Evolutionary conservation across 2,888 invertebrate species (phyloP), one percentile per base, ranked within the genome.

Genomic region (Zhengitettix transpicula): DNA sequence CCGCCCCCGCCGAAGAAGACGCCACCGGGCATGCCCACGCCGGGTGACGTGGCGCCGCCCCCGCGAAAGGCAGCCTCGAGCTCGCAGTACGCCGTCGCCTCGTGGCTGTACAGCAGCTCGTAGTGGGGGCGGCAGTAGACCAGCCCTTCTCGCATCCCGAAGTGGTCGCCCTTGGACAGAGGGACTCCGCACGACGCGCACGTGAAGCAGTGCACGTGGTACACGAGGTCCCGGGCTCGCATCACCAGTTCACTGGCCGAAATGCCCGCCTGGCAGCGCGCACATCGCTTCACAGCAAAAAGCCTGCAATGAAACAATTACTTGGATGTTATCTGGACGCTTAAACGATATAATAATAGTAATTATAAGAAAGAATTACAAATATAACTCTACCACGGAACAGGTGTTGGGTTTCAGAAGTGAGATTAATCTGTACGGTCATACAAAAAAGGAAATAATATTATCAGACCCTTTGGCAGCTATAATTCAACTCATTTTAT

Each of bases 231-330:
- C 53, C 87, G 76, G 0, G 92, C 93, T 62, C 91, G 76, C 93
- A 94, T 94, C 69, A 94, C 92, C 70, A 94, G 77, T 75, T 94
- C 93, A 68, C 87, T 86, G 52, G 90, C 85, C 10, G 87, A 84
- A 69, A 95, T 90, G 9, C 88, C 88, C 57, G 85, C 82, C 40
- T 85, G 85, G 70, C 94, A 95, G 55, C 92, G 82, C 10, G 87
- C 85, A 73, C 93, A 93, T 62, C 90, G 81, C 68, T 89, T 84
- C 65, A 88, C 85, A 65, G 88, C 89, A 73, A 91, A 94, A 70
- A 90, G 75, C 72, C 94, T 94, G 81, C 5, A 81, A 81, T 65
- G 59, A 16, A 11, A 15, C 52, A 15, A 28, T 28, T 7, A 28
- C 28, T 28, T 28, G 7, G 28, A 28, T 28, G 28, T 28, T 28